Conservation (phyloP, 1,140 invertebrate species). For the Brachionus rotundiformis region DNA sequence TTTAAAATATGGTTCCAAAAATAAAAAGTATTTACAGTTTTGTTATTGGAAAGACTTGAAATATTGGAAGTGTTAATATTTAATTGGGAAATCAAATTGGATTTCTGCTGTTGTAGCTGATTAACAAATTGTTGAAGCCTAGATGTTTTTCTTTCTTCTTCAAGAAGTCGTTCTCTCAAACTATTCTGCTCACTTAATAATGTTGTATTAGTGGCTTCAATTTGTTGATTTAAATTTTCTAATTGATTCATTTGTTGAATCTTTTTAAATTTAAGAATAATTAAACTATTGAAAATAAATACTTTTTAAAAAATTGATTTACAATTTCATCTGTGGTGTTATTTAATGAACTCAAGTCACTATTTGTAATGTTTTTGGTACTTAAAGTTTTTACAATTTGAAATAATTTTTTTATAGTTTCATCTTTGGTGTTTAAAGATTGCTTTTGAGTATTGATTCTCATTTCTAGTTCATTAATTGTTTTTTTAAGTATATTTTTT, state of each 20-base stretch:
- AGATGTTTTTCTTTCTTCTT: slow-evolving; percentile 12
- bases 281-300: not conserved
- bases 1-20: too few species aligned
- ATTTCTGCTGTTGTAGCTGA: slow-evolving; percentile 12
- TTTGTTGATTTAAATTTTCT: slow-evolving; percentile 4
- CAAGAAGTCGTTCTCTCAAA: slow-evolving; percentile 7
- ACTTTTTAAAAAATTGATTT: not conserved
- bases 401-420: slow-evolving; percentile 95
- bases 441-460: slow-evolving; percentile 97
- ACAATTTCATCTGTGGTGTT: slow-evolving; percentile 9
- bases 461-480: slow-evolving; percentile 77
- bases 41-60: not conserved
- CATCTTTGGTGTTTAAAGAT: slow-evolving; percentile 88
- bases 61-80: not conserved
- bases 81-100: not conserved
- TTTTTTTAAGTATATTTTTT: slow-evolving; percentile 77
- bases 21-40: not conserved
- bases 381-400: slow-evolving; percentile 90
- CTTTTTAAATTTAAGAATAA: not conserved
- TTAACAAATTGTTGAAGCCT: not conserved
- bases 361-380: not conserved
- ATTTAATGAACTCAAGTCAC: slow-evolving; percentile 2
- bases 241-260: slow-evolving; percentile 30
- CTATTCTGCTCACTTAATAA: not conserved
- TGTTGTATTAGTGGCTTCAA: not conserved